Evolutionary conservation across 1,140 invertebrate genomes (phyloP).

Genomic region (Caenorhabditis tropicalis): DNA sequence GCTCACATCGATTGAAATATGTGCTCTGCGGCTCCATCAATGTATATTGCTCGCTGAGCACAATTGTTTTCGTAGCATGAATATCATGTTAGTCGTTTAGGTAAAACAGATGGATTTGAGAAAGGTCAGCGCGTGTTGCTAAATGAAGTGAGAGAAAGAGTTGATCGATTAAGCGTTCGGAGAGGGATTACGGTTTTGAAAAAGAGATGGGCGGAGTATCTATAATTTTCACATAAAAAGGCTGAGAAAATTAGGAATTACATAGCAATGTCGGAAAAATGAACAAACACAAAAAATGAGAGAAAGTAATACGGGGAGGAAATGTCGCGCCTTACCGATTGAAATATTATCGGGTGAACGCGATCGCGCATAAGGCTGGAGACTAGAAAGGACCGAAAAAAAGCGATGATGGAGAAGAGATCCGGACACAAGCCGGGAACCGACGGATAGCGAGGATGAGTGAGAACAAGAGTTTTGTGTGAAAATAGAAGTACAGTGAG

Average conservation of each 20-base stretch:
- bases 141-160: neutral
- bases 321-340: neutral
- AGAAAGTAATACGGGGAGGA: constrained; percentile 35
- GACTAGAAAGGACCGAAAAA: constrained; percentile 37
- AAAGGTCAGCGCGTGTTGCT: neutral
- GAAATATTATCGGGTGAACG: neutral
- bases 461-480: constrained; percentile 9
- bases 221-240: constrained; percentile 35
- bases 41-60: constrained; percentile 28
- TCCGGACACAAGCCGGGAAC: constrained; percentile 34
- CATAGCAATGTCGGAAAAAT: neutral
- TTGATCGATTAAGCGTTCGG: neutral
- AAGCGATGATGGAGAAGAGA: constrained; percentile 36
- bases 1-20: neutral
- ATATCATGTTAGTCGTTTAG: constrained; percentile 23
- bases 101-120: neutral
- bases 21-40: constrained; percentile 24
- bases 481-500: neutral
- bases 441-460: constrained; percentile 20
- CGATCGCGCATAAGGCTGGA: neutral
- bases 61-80: constrained; percentile 35
- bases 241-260: constrained; percentile 11
- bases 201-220: neutral
- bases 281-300: neutral
- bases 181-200: neutral